These are phyloP conservation scores for Onthophagus sagittarius DNA, from an alignment of 2,888 invertebrate genomes.

Conservation along the genomic window DNA sequence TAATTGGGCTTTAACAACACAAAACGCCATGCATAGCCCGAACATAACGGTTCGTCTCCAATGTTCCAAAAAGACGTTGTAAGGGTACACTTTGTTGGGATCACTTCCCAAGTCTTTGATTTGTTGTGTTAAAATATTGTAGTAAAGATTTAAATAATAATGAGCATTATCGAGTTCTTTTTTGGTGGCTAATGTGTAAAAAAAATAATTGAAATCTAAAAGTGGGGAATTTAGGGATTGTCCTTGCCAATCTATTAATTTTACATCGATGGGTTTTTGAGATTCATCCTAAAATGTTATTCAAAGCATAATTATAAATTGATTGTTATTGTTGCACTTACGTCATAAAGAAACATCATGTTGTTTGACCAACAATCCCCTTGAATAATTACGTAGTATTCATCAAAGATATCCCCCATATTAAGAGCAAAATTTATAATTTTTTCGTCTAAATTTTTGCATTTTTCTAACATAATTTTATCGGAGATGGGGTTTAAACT, in stretches of 20 bases:
- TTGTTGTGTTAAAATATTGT: conserved; percentile 34
- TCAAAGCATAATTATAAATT: too few relatives aligned
- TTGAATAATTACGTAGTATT: conserved; percentile 30
- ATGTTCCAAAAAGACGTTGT: conserved; percentile 31
- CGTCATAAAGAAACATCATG: conserved; percentile 32
- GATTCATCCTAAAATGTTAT: too few relatives aligned
- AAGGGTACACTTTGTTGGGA: conserved; percentile 36
- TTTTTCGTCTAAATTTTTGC: conserved; percentile 3
- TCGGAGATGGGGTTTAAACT: conserved; percentile 13
- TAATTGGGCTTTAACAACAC: conserved; percentile 1
- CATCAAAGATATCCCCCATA: not conserved
- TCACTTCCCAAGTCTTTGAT: conserved; percentile 33
- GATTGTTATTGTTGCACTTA: too few relatives aligned
- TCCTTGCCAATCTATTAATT: conserved; percentile 35
- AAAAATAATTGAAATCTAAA: conserved; percentile 37
- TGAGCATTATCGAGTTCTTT: conserved; percentile 37
- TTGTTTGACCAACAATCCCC: conserved; percentile 39
- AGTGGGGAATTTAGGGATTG: conserved; percentile 31
- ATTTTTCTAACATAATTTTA: conserved; percentile 2
- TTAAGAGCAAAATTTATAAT: not conserved
- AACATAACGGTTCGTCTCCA: conserved; percentile 16
- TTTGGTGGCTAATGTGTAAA: conserved; percentile 37
- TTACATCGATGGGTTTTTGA: conserved; percentile 19
- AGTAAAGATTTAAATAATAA: conserved; percentile 37
- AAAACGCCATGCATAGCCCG: conserved; percentile 7